These are phyloP conservation scores for Bombus haemorrhoidalis DNA, from an alignment of 1,140 invertebrate genomes.

Conservation along the genomic window DNA sequence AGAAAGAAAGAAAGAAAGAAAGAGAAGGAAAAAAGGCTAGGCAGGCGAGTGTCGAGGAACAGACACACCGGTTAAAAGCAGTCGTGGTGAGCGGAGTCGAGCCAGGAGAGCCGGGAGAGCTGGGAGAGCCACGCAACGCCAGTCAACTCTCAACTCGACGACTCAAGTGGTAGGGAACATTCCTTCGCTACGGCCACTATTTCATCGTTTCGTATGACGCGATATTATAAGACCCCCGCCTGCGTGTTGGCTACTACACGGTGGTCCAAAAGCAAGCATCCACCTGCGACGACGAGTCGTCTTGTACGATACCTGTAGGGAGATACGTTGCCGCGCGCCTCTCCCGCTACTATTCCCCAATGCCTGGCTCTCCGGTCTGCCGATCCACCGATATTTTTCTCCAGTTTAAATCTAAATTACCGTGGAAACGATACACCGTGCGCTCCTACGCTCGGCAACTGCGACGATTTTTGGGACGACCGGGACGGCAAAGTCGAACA, in stretches of 20 bases:
- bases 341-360: neutral
- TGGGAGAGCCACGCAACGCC: conserved; percentile 74
- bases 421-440: neutral
- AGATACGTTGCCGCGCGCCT: conserved; percentile 23
- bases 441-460: neutral
- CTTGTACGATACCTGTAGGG: conserved; percentile 7
- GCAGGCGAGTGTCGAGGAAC: conserved; percentile 57
- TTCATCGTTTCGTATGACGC: conserved; percentile 83
- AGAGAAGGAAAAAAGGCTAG: conserved; percentile 45
- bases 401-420: conserved; percentile 9
- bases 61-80: conserved; percentile 77
- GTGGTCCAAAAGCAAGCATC: conserved; percentile 79
- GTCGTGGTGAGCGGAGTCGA: conserved; percentile 48
- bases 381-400: neutral
- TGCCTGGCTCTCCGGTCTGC: neutral
- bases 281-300: conserved; percentile 51
- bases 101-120: conserved; percentile 56
- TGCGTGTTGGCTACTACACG: conserved; percentile 79
- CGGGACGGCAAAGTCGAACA: neutral
- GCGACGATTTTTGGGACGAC: neutral
- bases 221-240: conserved; percentile 83
- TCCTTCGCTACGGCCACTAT: conserved; percentile 82
- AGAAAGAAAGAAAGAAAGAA: conserved; percentile 18
- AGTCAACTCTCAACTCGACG: conserved; percentile 80
- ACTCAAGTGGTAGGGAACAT: conserved; percentile 82